phyloP scores from a whole-genome alignment of 2,888 invertebrate genomes.

The Rotaria macrura region DNA sequence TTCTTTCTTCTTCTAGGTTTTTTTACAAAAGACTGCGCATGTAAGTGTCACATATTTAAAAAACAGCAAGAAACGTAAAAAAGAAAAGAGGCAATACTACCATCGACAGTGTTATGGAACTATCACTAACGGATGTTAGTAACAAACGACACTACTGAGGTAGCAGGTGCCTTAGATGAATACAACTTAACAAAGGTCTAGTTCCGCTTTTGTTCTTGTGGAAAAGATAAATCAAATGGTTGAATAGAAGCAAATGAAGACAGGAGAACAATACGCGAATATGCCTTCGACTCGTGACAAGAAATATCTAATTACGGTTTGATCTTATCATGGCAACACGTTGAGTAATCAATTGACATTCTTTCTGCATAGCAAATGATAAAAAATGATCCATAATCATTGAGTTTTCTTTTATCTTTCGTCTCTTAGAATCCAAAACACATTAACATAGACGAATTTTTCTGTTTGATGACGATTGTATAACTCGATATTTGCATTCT shows the following conservation, averaged over 20 bases:
- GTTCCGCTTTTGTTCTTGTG: too few relatives aligned
- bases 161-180: neutral
- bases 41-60: neutral
- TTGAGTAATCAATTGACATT: neutral
- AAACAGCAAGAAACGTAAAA: neutral
- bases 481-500: too few relatives aligned
- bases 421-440: neutral
- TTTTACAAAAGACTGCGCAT: neutral
- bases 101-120: neutral
- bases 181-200: neutral
- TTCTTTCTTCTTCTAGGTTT: neutral
- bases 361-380: neutral
- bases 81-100: neutral
- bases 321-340: neutral
- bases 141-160: neutral
- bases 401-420: neutral
- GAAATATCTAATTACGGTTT: neutral
- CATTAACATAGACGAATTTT: neutral
- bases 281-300: too few relatives aligned
- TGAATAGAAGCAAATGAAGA: too few relatives aligned
- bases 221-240: too few relatives aligned
- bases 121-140: neutral
- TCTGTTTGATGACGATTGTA: neutral
- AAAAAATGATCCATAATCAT: neutral
- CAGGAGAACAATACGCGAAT: too few relatives aligned